These are phyloP conservation scores for Bathynomus jamesi DNA, from an alignment of 1,140 invertebrate genomes.

Conservation along the genomic window DNA sequence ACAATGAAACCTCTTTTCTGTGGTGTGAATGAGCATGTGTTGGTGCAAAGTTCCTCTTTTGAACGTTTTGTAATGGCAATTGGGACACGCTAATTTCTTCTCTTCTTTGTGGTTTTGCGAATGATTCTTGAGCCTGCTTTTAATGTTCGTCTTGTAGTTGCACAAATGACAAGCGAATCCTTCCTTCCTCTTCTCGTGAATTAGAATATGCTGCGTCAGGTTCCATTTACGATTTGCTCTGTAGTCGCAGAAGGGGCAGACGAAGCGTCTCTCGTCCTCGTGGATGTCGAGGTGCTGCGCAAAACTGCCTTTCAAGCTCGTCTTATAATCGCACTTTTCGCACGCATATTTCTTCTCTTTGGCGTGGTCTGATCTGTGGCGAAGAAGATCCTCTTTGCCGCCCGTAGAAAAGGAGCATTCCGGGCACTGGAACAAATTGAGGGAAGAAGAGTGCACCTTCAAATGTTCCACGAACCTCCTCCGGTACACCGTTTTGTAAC, in stretches of 20 bases:
- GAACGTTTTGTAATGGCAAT: neutral
- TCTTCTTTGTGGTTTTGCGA: neutral
- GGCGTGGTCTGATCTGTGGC: neutral
- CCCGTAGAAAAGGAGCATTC: neutral
- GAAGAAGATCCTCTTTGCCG: neutral
- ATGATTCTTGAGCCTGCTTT: neutral
- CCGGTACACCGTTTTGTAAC: no score
- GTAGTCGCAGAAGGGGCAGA: neutral
- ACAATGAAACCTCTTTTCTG: neutral
- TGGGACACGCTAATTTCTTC: neutral
- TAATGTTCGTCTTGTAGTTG: neutral
- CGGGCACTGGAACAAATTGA: neutral
- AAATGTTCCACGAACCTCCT: no score
- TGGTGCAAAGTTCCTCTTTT: neutral
- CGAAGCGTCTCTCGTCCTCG: neutral
- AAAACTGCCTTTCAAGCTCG: neutral
- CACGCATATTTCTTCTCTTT: neutral
- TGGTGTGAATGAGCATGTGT: neutral
- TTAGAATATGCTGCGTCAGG: neutral
- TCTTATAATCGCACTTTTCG: neutral
- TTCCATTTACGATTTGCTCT: neutral
- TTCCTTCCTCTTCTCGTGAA: neutral
- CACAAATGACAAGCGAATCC: neutral
- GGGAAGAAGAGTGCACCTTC: no score
- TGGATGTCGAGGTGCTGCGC: neutral